Conservation (phyloP, 2,888 invertebrate species). For the Alviniconcha strummeri region DNA sequence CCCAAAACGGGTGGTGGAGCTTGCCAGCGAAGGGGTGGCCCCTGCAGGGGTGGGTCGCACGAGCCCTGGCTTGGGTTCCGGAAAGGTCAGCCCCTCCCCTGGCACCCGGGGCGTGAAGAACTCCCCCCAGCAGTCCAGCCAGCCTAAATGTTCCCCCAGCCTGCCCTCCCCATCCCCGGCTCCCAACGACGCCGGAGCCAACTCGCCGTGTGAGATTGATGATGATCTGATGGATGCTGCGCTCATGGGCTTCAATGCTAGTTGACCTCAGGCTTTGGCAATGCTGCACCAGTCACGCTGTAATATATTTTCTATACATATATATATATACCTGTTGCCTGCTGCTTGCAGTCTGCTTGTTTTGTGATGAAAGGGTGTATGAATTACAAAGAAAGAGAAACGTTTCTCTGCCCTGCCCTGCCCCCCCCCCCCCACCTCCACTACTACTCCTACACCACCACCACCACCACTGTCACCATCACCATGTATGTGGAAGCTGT, state of each 20-base stretch:
- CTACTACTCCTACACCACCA: too few relatives aligned
- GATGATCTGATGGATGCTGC: conserved; percentile 94
- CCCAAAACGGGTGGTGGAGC: conserved; percentile 30
- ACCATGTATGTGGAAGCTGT: too few relatives aligned
- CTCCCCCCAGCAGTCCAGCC: conserved; percentile 52
- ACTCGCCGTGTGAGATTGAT: conserved; percentile 82
- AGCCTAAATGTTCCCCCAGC: conserved; percentile 43
- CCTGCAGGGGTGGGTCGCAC: neutral
- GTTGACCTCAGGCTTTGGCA: conserved; percentile 34
- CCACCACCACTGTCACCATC: too few relatives aligned
- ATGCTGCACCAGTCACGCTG: too few relatives aligned
- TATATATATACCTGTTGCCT: too few relatives aligned
- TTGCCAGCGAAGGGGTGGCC: conserved; percentile 15
- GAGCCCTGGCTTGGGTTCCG: conserved; percentile 22
- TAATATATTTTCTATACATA: too few relatives aligned
- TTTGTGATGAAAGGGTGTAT: too few relatives aligned
- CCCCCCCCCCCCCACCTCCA: too few relatives aligned
- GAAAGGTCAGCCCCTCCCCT: conserved; percentile 22
- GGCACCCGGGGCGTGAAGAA: conserved; percentile 38
- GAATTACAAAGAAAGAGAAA: too few relatives aligned
- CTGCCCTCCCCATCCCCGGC: conserved; percentile 42
- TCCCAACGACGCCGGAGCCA: conserved; percentile 40
- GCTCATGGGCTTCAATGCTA: conserved; percentile 70
- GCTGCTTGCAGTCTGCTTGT: too few relatives aligned
- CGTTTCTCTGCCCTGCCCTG: too few relatives aligned